Conservation (phyloP, 2,797 vertebrate genomes). For the Leptatherina wallacei region DNA sequence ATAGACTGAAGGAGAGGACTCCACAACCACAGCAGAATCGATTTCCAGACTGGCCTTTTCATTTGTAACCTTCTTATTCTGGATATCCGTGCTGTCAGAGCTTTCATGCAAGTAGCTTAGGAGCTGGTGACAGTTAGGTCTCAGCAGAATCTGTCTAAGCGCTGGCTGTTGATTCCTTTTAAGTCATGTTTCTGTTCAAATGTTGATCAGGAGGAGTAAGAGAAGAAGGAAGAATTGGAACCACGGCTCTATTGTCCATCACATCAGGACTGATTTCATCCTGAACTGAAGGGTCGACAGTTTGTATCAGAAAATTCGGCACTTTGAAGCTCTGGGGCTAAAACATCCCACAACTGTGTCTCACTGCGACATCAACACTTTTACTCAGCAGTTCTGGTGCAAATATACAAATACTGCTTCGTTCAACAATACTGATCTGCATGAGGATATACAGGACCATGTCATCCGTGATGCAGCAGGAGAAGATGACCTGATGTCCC, state of each 20-base stretch:
- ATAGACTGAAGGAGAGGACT: no score
- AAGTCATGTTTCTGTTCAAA: no score
- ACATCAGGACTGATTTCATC: not conserved
- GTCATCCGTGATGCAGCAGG: not conserved
- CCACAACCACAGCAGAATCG: no score
- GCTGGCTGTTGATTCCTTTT: no score
- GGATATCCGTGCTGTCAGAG: no score
- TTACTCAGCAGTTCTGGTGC: not conserved
- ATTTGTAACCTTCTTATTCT: no score
- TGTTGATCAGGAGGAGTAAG: no score
- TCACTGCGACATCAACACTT: not conserved
- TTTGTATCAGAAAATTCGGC: not conserved
- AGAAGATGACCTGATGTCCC: not conserved
- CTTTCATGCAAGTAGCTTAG: no score
- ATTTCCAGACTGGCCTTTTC: no score
- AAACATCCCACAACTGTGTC: conserved; percentile 22
- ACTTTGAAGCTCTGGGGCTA: not conserved
- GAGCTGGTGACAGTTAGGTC: no score
- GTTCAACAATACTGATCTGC: not conserved
- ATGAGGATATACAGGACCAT: conserved; percentile 3
- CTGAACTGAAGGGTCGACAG: not conserved
- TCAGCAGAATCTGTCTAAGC: no score
- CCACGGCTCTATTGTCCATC: not conserved
- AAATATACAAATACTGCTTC: not conserved
- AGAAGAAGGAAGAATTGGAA: no score